phyloP scores from a whole-genome alignment of 2,888 invertebrate genomes.

The Phyto melanocephala region DNA sequence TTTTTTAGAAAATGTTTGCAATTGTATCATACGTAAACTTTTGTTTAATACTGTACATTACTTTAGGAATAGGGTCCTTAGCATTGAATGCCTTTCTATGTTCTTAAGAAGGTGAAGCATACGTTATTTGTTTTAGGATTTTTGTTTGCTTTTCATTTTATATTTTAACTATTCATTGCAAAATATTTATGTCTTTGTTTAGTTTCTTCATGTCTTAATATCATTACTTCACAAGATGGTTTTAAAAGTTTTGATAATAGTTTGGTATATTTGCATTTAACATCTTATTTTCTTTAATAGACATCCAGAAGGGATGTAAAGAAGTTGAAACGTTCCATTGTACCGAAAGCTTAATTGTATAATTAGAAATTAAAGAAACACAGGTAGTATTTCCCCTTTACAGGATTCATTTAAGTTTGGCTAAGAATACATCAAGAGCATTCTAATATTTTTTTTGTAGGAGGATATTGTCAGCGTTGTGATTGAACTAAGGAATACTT shows the following conservation, averaged over 20 bases:
- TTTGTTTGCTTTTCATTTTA: background rate
- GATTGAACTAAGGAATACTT: no score
- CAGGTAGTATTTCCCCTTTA: no score
- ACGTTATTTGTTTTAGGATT: slow-evolving; percentile 2
- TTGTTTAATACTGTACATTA: no score
- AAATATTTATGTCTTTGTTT: background rate
- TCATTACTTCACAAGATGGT: slow-evolving; percentile 25
- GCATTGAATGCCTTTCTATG: background rate
- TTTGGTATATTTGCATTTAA: background rate
- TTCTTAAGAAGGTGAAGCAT: background rate
- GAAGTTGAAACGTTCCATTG: no score
- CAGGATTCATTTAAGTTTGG: no score
- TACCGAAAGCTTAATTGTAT: no score
- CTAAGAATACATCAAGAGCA: no score
- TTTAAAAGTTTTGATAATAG: slow-evolving; percentile 2
- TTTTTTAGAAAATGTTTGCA: no score
- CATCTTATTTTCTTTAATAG: background rate
- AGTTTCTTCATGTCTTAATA: slow-evolving; percentile 38
- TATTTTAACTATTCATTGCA: background rate
- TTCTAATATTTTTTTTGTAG: no score
- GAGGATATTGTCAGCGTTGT: no score
- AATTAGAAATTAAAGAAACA: no score
- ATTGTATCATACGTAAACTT: no score
- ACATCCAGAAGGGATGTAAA: background rate
- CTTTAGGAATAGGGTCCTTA: background rate